Evolutionary conservation across 37 sponge, comb jelly and placozoan species (phyloP), one percentile per base, ranked within the genome.

Genomic region (Dysidea cf. avara): DNA sequence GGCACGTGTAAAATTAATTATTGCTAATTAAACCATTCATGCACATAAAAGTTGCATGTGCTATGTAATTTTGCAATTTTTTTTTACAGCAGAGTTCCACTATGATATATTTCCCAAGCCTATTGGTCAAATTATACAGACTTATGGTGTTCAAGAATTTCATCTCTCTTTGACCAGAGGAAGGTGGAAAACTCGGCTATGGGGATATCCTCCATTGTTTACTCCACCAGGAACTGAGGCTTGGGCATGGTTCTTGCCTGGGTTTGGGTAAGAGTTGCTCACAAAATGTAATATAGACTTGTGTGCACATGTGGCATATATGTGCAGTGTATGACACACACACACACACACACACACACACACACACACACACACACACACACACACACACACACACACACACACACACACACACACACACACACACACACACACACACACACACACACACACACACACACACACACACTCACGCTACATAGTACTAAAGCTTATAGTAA

Each of bases 181-280:
- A 13, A 82, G 77, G 75, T 97, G 99, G 99, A 70, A 87, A 64
- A 80, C 82, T 17, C 68, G 75, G 18, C 21, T 82, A 24, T 99
- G 99, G 99, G 93, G 93, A 24, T 89, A 92, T 68, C 76, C 96
- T 5, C 83, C 88, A 30, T 37, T 64, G 61, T 56, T 90, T 25
- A 56, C 90, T 11, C 99, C 99, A 40, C 87, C 89, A 0, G 99
- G 99, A 25, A 96, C 90, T 29, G 90, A 99, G 86, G 74, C 92
- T 43, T 89, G 83, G 79, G 95, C 81, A 22, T 94, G 95, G 96
- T 92, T 99, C 51, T 64, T 86, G 26, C 77, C 90, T 3, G 31
- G 51, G 16, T 26, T 64, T n/a, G 68, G 68, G 94, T 85, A 32
- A 74, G 87, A 6, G 46, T 43, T 43, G 9, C 9, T 43, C 46